Evolutionary conservation across 2,888 invertebrate genomes (phyloP).

Genomic region (Stenchaetothrips biformis): DNA sequence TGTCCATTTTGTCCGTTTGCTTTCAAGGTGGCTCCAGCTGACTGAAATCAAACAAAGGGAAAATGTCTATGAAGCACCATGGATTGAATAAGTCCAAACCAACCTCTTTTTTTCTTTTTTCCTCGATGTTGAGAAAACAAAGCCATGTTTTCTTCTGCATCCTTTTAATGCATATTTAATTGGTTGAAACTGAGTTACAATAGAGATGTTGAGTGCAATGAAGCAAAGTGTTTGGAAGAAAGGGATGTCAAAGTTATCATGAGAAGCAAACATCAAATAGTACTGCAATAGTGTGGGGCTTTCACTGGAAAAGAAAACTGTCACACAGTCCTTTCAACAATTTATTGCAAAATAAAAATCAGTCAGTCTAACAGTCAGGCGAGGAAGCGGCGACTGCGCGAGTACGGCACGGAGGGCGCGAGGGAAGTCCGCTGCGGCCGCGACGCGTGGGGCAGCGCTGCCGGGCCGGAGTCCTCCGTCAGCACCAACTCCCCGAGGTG

Average conservation of each 20-base stretch:
- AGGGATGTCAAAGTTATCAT: not conserved
- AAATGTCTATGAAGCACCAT: too few relatives aligned
- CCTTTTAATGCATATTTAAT: not conserved
- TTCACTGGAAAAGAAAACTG: not conserved
- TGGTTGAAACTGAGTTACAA: not conserved
- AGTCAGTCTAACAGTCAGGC: not conserved
- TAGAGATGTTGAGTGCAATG: not conserved
- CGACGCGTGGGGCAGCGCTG: not conserved
- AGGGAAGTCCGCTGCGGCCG: too few relatives aligned
- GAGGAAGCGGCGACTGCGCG: not conserved
- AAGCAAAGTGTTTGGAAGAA: not conserved
- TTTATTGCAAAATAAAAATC: not conserved
- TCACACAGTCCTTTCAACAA: not conserved
- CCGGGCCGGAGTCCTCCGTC: not conserved
- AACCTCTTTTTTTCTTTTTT: not conserved
- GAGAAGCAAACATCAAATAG: not conserved
- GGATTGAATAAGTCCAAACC: not conserved
- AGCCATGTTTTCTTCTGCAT: too few relatives aligned
- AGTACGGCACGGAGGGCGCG: not conserved
- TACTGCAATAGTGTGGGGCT: too few relatives aligned
- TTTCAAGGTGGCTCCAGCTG: not conserved
- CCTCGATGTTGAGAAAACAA: not conserved
- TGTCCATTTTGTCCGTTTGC: conserved; percentile 40
- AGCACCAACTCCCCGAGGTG: conserved; percentile 3
- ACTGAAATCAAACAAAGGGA: not conserved